Evolutionary conservation across 2,888 invertebrate species (phyloP).

Genomic region (Timema cristinae): DNA sequence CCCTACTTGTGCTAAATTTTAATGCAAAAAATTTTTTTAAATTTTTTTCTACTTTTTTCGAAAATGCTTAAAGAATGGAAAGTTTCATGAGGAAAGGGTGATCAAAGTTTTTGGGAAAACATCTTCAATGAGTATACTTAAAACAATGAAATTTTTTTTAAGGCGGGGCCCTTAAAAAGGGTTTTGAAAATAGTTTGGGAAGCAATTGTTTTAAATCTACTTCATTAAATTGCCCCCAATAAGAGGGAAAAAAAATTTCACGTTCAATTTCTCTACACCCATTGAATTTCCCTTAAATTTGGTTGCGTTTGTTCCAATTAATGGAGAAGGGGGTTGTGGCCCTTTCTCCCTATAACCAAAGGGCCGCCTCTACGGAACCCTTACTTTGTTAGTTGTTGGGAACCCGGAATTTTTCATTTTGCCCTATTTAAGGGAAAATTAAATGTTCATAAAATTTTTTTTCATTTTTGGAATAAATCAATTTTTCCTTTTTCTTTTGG

Average conservation of each 20-base stretch:
- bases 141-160: conserved; percentile 27
- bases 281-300: conserved; percentile 22
- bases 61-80: conserved; percentile 25
- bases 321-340: not conserved
- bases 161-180: conserved; percentile 28
- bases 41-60: conserved; percentile 18
- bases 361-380: no score
- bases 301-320: conserved; percentile 17
- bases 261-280: conserved; percentile 15
- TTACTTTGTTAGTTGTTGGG: no score
- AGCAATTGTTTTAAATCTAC: conserved; percentile 18
- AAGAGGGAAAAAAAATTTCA: conserved; percentile 11
- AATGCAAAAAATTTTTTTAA: conserved; percentile 2
- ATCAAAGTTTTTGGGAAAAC: conserved; percentile 22
- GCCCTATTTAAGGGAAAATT: no score
- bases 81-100: conserved; percentile 37
- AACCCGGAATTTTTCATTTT: no score
- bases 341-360: no score
- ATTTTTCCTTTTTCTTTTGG: no score
- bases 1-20: conserved; percentile 23
- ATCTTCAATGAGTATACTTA: conserved; percentile 23
- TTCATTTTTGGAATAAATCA: no score
- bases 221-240: conserved; percentile 6
- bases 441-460: no score
- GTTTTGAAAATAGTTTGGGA: conserved; percentile 27